Evolutionary conservation across 2,113 vertebrate species (phyloP).

Genomic region (Oostethus manadensis): DNA sequence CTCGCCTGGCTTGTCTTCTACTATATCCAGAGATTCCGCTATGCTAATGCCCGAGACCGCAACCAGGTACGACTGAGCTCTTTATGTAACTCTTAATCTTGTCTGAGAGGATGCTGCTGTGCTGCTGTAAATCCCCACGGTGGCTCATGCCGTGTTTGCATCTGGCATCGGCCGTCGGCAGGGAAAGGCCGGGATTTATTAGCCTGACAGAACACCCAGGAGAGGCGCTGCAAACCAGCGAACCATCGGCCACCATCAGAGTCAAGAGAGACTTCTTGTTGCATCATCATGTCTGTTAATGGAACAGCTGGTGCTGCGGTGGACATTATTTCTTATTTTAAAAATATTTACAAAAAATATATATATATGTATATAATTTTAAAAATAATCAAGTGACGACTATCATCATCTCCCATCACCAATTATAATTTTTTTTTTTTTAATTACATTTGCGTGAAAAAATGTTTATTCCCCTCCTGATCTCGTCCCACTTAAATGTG

Average conservation of each 20-base stretch:
- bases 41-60: slow-evolving; percentile 91
- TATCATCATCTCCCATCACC: background rate
- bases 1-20: slow-evolving; percentile 98
- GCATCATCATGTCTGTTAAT: background rate
- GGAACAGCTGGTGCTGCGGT: background rate
- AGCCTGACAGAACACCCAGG: slow-evolving; percentile 31
- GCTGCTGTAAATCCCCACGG: background rate
- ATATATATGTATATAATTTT: too few relatives aligned
- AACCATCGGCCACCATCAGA: slow-evolving; percentile 34
- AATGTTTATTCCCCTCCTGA: too few relatives aligned
- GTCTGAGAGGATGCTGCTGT: background rate
- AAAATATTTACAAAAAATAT: background rate
- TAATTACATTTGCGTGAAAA: too few relatives aligned
- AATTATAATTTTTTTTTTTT: too few relatives aligned
- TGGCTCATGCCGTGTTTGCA: slow-evolving; percentile 11
- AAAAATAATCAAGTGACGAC: too few relatives aligned
- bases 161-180: background rate
- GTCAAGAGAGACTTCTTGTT: slow-evolving; percentile 22
- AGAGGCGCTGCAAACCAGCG: slow-evolving; percentile 15
- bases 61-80: slow-evolving; percentile 80
- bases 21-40: slow-evolving; percentile 97
- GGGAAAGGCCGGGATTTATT: slow-evolving; percentile 16
- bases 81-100: background rate
- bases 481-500: too few relatives aligned
- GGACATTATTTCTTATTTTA: background rate